Base-by-base conservation (phyloP, 2,888 invertebrate genomes). In the Orthosia cruda region DNA sequence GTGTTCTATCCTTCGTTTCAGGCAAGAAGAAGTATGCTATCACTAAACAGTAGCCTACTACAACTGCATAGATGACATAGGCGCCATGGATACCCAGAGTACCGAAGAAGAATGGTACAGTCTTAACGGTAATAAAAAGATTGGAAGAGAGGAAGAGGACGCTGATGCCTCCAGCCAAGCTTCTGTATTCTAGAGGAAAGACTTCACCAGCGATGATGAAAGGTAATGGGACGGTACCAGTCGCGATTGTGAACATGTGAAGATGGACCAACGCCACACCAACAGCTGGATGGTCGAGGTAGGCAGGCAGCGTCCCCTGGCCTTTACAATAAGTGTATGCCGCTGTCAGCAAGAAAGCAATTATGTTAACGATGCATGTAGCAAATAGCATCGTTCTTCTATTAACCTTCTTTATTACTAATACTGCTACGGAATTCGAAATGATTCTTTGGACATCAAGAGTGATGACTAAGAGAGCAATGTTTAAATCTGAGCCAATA, bases 181-280 rank as follows among this genome's bases (percentile, higher is more conserved):
- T 97, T 61, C 97, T 95, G 58, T 96, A 97, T 62, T 96, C 95
- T 47, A 97, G 94, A 5, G 98, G 97, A 85, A 98, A 98, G 0
- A 98, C 91, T 90, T 98, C 98, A 0, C 98, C 98, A 80, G 97
- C 97, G 91, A 98, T 97, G 15, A 97, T 97, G 95, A 98, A 98
- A 0, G 98, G 98, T 64, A 98, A 88, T 0, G 98, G 97, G 1
- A 97, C 94, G 4, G 97, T 93, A 0, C 98, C 97, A 11, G 97
- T 94, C 2, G 97, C 95, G 26, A 97, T 94, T 23, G 97, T 97
- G 16, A 96, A 94, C 85, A 97, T 97, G 81, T 97, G 95, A 2
- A 92, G 72, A 73, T 93, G 93, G 20, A 94, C 82, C 20, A 94
- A 81, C 3, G 83, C 68, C 0, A 93, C 81, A 16, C 94, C 94